Percentiles rank a stretch among this genome's conserved stretches.
These are phyloP conservation scores for Drosophila melanosoma DNA, from an alignment of 2,888 invertebrate genomes.

Conservation along the genomic window DNA sequence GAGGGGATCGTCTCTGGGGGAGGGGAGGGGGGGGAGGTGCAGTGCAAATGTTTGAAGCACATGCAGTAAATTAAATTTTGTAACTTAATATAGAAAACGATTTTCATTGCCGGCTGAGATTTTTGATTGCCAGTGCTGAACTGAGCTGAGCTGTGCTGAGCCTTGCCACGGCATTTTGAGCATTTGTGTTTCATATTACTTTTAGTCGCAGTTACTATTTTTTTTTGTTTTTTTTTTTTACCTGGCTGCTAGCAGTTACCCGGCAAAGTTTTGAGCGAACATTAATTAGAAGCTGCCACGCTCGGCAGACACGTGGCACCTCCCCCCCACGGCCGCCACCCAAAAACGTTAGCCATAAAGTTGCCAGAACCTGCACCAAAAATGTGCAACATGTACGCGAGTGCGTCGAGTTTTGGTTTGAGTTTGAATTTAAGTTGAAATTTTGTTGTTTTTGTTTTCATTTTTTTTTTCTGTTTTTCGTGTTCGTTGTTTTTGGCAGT, in stretches of 20 bases:
- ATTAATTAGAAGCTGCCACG: constrained; percentile 81
- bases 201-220: constrained; percentile 29
- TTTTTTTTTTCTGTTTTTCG: neutral
- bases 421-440: constrained; percentile 66
- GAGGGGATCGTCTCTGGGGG: neutral
- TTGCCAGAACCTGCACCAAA: constrained; percentile 40
- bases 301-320: constrained; percentile 59
- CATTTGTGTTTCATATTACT: constrained; percentile 56
- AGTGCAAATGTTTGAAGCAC: constrained; percentile 36
- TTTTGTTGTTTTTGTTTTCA: constrained; percentile 22
- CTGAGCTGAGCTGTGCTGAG: neutral
- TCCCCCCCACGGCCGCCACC: neutral
- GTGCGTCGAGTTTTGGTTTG: constrained; percentile 49
- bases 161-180: constrained; percentile 51
- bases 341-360: constrained; percentile 42
- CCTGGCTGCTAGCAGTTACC: constrained; percentile 20
- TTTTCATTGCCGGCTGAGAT: constrained; percentile 57
- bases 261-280: constrained; percentile 67
- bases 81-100: constrained; percentile 68
- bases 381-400: constrained; percentile 67
- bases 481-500: constrained; percentile 34
- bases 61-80: constrained; percentile 70
- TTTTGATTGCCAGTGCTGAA: constrained; percentile 45
- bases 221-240: neutral
- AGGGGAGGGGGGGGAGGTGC: too few relatives aligned